Evolutionary conservation across 2,797 vertebrate species (phyloP), one percentile per base, ranked within the genome.

Genomic region (Pempheris klunzingeri): DNA sequence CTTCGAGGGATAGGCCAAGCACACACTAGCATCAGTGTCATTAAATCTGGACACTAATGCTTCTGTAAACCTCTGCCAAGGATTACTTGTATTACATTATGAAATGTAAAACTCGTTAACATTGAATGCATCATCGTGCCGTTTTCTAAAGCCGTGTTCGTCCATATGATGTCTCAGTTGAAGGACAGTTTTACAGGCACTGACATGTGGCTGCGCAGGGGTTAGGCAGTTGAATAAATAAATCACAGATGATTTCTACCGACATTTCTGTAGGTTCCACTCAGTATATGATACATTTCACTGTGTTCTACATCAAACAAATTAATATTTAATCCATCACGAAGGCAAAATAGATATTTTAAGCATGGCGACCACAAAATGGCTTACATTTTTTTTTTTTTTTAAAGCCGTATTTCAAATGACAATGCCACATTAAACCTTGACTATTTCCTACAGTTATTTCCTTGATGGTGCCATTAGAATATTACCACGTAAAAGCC

Each of bases 61-160:
- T 26, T 66, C n/a, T 68, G 28, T 43, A 63, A 72, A 59, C 52
- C 46, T 38, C 22, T 36, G 39, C 52, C 15, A 36, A 14, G 22
- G 47, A 67, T 41, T 38, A 71, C 5, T 17, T 7, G 26, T 22
- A 7, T 55, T 15, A 7, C 14, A 24, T n/a, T 26, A 30, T 66
- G 36, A 41, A 34, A 58, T 52, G 28, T 74, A 32, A 54, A 60
- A 64, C 24, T 49, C 54, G 20, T 62, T 9, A 38, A 55, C 60
- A 38, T 1, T 18, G 49, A 43, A 57, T 44, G 64, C 28, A n/a
- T 53, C 38, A 1, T 34, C 24, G n/a, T 52, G 52, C 52, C n/a
- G 28, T 0, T 14, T 36, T 39, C 1, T 34, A 2, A 47, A 39
- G 41, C 63, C 14, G 49, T 39, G 39, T 38, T 46, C 47, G 4